Evolutionary conservation across 2,797 vertebrate species (phyloP).

Genomic region (Anolis apletophallus): DNA sequence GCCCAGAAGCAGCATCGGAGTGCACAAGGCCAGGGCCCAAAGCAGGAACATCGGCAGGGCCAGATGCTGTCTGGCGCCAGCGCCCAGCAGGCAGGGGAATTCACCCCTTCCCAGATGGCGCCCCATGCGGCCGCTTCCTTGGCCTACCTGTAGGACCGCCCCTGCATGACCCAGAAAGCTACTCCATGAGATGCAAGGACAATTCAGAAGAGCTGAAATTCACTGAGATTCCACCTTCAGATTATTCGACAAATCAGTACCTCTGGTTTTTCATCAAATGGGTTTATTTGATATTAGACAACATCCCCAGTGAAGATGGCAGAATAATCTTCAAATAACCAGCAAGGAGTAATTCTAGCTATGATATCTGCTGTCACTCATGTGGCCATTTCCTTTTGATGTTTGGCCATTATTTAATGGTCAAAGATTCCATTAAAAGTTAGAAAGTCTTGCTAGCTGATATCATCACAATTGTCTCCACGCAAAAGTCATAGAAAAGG

Average conservation of each 20-base stretch:
- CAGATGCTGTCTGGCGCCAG: too few relatives aligned
- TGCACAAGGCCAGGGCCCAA: too few relatives aligned
- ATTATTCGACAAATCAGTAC: neutral
- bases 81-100: too few relatives aligned
- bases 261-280: too few relatives aligned
- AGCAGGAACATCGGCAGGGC: too few relatives aligned
- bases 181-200: neutral
- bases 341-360: neutral
- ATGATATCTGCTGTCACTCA: neutral
- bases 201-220: neutral
- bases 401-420: neutral
- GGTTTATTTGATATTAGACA: too few relatives aligned
- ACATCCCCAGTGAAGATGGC: too few relatives aligned
- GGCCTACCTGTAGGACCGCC: too few relatives aligned
- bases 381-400: neutral
- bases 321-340: neutral
- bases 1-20: too few relatives aligned
- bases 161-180: neutral
- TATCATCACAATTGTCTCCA: neutral
- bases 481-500: neutral
- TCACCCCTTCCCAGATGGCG: too few relatives aligned
- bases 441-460: too few relatives aligned
- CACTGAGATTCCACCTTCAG: neutral
- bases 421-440: neutral
- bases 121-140: too few relatives aligned